phyloP scores from a whole-genome alignment of 2,888 invertebrate genomes.

The Argyra leucocephala region DNA sequence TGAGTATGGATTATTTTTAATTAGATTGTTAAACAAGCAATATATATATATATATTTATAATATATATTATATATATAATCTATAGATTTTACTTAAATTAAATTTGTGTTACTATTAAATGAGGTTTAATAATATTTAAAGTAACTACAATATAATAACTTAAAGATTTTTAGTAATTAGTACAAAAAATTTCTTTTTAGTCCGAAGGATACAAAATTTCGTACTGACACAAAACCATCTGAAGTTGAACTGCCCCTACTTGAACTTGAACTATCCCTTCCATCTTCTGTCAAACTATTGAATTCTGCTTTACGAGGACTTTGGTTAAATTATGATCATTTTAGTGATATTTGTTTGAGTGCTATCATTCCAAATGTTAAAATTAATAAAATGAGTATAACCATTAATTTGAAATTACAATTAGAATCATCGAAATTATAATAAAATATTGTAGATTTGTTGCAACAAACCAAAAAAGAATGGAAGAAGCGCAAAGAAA shows the following conservation, averaged over 20 bases:
- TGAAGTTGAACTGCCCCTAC: slow-evolving; percentile 43
- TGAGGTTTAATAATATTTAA: too few relatives aligned
- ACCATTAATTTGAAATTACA: background rate
- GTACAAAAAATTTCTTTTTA: background rate
- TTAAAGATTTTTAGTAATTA: background rate
- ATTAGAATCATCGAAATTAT: background rate
- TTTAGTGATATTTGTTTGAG: slow-evolving; percentile 45
- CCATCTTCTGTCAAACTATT: slow-evolving; percentile 43
- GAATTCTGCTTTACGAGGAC: slow-evolving; percentile 43
- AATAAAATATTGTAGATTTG: slow-evolving; percentile 29
- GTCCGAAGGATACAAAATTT: background rate
- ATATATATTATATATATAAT: too few relatives aligned
- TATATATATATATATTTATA: too few relatives aligned
- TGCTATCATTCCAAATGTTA: slow-evolving; percentile 31
- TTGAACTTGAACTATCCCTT: slow-evolving; percentile 43
- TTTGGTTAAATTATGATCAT: slow-evolving; percentile 49
- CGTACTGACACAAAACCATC: slow-evolving; percentile 30
- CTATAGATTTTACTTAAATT: too few relatives aligned
- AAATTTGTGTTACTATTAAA: too few relatives aligned
- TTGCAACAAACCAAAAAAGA: slow-evolving; percentile 39
- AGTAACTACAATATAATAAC: too few relatives aligned
- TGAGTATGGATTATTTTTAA: too few relatives aligned
- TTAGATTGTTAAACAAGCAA: too few relatives aligned
- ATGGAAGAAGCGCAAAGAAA: slow-evolving; percentile 43
- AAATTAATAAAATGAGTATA: slow-evolving; percentile 31